A percentile compares a stretch with the other conserved stretches of the same genome.
Evolutionary conservation across 2,797 vertebrate species (phyloP).

Genomic region (Acestrorhynchus altus): DNA sequence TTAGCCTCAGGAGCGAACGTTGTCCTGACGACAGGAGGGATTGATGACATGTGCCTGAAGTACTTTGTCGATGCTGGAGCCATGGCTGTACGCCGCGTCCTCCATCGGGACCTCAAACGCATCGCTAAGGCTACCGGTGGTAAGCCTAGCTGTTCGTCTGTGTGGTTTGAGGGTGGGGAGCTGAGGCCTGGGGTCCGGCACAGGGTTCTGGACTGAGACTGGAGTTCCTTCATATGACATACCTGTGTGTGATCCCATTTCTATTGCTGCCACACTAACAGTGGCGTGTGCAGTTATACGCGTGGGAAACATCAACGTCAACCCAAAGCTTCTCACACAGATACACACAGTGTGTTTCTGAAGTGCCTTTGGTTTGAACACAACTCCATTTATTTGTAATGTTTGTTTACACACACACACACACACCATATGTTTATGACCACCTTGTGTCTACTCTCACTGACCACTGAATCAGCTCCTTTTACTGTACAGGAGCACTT

Average conservation of each 20-base stretch:
- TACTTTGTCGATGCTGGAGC: conserved; percentile 95
- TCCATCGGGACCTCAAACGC: conserved; percentile 93
- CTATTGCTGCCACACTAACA: background rate
- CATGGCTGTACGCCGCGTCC: conserved; percentile 94
- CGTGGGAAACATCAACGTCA: background rate
- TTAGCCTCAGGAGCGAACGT: conserved; percentile 92
- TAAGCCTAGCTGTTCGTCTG: conserved; percentile 60
- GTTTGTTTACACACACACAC: no score
- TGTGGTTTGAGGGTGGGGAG: background rate
- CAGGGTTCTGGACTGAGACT: no score
- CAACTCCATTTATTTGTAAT: no score
- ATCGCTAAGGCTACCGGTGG: conserved; percentile 97
- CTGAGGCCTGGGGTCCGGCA: no score
- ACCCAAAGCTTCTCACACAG: background rate
- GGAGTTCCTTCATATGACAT: no score
- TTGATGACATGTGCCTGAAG: conserved; percentile 98
- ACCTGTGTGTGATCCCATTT: conserved; percentile 1
- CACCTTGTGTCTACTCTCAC: no score
- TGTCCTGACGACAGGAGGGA: conserved; percentile 92
- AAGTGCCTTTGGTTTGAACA: background rate
- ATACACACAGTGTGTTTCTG: background rate
- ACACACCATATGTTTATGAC: no score
- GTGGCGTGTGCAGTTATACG: background rate
- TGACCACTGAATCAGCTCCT: no score
- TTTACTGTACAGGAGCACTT: no score